phyloP scores from a whole-genome alignment of 37 sponge, comb jelly and placozoan genomes.

The Axinella damicornis region DNA sequence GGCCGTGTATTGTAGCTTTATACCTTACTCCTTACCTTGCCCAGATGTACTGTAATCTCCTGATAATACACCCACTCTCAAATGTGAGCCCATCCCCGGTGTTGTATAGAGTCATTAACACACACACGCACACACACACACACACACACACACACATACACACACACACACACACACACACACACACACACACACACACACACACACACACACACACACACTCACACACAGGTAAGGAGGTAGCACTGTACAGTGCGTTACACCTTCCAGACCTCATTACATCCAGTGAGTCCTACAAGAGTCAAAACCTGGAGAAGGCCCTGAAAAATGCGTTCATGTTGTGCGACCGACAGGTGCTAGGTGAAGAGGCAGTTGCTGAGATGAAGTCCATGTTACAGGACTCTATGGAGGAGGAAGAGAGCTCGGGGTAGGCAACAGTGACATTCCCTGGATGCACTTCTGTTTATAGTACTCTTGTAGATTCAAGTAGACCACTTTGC shows the following conservation, averaged over 20 bases:
- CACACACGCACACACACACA: background rate
- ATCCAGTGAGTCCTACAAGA: constrained; percentile 29
- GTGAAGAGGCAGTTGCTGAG: constrained; percentile 57
- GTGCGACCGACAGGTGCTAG: constrained; percentile 58
- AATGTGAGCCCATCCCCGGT: no score
- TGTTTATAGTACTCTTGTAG: no score
- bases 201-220: background rate
- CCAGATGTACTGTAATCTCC: no score
- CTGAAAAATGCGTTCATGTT: constrained; percentile 79
- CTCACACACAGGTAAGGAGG: constrained; percentile 73
- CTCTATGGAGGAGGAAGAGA: background rate
- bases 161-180: constrained; percentile 1
- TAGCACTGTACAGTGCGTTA: constrained; percentile 80
- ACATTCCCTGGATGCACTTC: no score
- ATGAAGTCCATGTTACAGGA: constrained; percentile 41
- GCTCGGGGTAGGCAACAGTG: no score
- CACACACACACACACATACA: constrained; percentile 3
- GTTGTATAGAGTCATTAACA: no score
- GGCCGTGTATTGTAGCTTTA: no score
- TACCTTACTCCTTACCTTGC: no score
- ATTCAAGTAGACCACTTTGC: no score
- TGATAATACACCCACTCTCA: no score
- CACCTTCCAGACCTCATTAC: constrained; percentile 70
- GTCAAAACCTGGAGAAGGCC: constrained; percentile 52
- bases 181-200: constrained; percentile 6